Evolutionary conservation across 1,140 invertebrate genomes (phyloP), one percentile per base, ranked within the genome.

Genomic region (Sinella curviseta): DNA sequence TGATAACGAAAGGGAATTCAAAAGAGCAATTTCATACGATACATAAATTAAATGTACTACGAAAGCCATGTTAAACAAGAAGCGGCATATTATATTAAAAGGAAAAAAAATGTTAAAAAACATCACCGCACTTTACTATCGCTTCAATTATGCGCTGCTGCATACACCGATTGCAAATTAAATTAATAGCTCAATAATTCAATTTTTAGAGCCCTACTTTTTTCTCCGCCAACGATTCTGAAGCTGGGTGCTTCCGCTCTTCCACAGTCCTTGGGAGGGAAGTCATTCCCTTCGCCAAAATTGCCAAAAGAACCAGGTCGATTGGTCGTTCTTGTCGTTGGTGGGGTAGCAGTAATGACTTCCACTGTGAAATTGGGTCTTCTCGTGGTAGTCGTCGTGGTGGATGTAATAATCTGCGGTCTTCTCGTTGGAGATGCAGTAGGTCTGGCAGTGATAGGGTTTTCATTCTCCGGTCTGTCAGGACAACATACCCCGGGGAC

Each of bases 181-280:
- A n/a, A n/a, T n/a, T n/a, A n/a, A n/a, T n/a, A n/a, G n/a, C n/a
- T n/a, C n/a, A n/a, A n/a, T n/a, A n/a, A n/a, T n/a, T n/a, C n/a
- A n/a, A n/a, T 20, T 48, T 12, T 48, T 12, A 48, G 4, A 0
- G 93, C 91, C 14, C 92, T 88, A 0, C 94, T 90, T 85, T 95
- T 93, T 39, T 94, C 92, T n/a, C 95, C 95, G 0, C 95, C 95
- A 0, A 96, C 94, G 17, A 97, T 94, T 24, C 95, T 90, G 83
- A 92, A 95, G 39, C 93, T 92, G 28, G 94, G 92, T 78, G 91
- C 90, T 86, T 95, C 93, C 76, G 93, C 91, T 79, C 93, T 90
- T 0, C 95, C 95, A 84, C 95, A 97, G 20, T 31, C 78, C 39
- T 82, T 75, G 74, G 39, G 67, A 34, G 33, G 17, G 31, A 39